phyloP scores from a whole-genome alignment of 2,888 invertebrate genomes.

The Drosophila austrosaltans region DNA sequence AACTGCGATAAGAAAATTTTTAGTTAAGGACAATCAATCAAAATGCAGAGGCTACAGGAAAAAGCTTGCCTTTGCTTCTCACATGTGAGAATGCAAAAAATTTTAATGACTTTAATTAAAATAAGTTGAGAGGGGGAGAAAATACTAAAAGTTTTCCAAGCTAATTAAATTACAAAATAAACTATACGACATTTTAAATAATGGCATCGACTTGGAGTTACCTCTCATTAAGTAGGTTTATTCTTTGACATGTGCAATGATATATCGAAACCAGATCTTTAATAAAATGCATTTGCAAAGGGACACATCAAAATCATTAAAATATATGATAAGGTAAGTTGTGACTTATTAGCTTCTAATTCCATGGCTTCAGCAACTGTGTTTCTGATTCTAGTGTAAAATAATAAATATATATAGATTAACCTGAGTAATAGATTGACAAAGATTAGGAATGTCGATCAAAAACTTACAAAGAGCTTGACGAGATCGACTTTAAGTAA shows the following conservation, averaged over 20 bases:
- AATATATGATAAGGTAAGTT: too few species aligned
- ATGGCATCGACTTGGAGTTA: not conserved
- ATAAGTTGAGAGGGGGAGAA: constrained; percentile 15
- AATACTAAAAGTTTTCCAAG: constrained; percentile 17
- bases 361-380: too few species aligned
- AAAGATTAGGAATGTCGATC: too few species aligned
- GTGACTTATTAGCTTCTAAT: too few species aligned
- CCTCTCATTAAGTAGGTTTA: not conserved
- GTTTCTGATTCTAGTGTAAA: too few species aligned
- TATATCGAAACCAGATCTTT: not conserved
- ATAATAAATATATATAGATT: too few species aligned
- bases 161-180: constrained; percentile 71
- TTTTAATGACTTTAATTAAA: constrained; percentile 70
- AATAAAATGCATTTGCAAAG: too few species aligned
- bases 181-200: not conserved
- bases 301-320: too few species aligned
- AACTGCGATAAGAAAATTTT: not conserved
- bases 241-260: not conserved
- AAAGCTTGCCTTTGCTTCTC: constrained; percentile 15
- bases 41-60: constrained; percentile 15
- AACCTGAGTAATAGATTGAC: too few species aligned
- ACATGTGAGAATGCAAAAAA: constrained; percentile 49
- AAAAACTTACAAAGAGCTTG: too few species aligned
- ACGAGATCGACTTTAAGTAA: too few species aligned
- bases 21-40: constrained; percentile 3